Conservation (phyloP, 92 coral and sea anemone species). For the Palythoa grandis region DNA sequence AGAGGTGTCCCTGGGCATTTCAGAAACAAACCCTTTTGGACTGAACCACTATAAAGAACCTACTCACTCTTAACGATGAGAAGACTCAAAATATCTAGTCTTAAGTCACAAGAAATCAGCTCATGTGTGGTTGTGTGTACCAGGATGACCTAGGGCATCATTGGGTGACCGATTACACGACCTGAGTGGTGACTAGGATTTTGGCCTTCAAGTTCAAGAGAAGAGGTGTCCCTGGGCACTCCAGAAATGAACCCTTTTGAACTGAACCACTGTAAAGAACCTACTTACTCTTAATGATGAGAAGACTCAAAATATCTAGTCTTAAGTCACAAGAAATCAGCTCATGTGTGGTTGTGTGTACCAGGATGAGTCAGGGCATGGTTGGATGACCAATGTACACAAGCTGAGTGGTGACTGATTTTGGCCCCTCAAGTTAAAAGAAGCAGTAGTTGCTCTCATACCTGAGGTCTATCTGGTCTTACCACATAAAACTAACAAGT, state of each 20-base stretch:
- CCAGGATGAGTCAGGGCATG: slow-evolving; percentile 9
- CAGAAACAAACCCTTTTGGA: background rate
- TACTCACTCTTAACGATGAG: background rate
- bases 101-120: background rate
- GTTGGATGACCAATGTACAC: slow-evolving; percentile 8
- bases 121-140: no score
- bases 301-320: slow-evolving; percentile 11
- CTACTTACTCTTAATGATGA: background rate
- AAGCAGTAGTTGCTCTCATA: no score
- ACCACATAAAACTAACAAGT: no score
- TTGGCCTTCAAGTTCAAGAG: no score
- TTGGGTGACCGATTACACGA: no score
- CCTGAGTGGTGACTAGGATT: no score
- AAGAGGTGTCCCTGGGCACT: background rate
- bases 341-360: slow-evolving; percentile 14
- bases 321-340: slow-evolving; percentile 14
- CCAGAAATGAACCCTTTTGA: background rate
- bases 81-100: background rate
- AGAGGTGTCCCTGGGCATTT: background rate
- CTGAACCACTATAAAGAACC: background rate
- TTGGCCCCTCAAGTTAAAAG: background rate
- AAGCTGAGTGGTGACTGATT: background rate
- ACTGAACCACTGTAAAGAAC: slow-evolving; percentile 13
- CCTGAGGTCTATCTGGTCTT: no score
- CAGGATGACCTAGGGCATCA: no score